Conservation (phyloP, 2,113 vertebrate genomes). For the Saguinus imperator region DNA sequence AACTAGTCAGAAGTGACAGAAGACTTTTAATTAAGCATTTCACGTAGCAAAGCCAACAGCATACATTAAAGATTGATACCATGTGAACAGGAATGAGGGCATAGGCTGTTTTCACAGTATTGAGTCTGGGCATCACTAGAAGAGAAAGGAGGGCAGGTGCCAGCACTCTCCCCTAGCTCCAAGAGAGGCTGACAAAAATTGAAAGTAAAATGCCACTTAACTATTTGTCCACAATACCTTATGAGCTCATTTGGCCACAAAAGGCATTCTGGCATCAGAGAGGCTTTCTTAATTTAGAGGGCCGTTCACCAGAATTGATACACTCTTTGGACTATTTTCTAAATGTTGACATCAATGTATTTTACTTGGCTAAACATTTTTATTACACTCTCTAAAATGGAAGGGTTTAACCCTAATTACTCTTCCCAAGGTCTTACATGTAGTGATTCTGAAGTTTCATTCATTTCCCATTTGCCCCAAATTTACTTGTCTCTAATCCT, state of each 20-base stretch:
- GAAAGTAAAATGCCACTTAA: neutral
- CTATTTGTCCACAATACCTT: neutral
- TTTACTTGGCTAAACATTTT: neutral
- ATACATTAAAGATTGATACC: accelerated
- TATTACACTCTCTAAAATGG: neutral
- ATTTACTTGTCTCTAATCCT: too few relatives aligned
- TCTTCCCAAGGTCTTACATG: accelerated
- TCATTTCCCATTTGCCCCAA: too few relatives aligned
- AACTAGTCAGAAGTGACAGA: accelerated
- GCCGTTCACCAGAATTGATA: neutral
- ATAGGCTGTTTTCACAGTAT: accelerated
- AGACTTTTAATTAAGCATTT: neutral
- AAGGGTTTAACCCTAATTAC: neutral
- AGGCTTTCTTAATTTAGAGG: neutral
- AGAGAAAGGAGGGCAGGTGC: accelerated
- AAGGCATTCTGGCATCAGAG: too few relatives aligned
- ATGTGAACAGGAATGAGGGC: neutral
- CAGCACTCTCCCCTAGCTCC: accelerated
- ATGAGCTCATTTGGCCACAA: too few relatives aligned
- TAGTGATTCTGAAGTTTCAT: too few relatives aligned
- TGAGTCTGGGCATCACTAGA: accelerated
- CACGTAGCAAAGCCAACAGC: neutral
- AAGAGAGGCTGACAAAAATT: neutral
- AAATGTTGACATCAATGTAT: neutral
- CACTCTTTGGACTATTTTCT: neutral